Base-by-base conservation (phyloP, 2,888 invertebrate genomes). In the Drosophila atripex region DNA sequence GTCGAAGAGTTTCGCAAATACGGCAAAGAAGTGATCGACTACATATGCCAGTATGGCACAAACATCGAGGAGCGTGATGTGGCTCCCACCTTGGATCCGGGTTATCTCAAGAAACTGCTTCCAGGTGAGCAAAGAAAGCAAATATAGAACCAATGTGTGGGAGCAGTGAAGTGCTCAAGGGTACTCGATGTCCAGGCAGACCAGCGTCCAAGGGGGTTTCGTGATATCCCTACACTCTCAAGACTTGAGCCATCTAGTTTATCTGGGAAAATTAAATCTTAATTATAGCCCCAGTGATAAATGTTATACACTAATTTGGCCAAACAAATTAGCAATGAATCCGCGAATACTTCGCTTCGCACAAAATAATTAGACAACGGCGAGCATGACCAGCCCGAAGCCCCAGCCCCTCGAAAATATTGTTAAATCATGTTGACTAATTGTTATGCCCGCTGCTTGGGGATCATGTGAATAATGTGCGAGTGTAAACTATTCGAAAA, bases 11-110 rank as follows among this genome's bases (percentile, higher is more conserved):
- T 97, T 91, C 93, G 96, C 57, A 92, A 92, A 59, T 93, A 95
- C 63, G 96, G 96, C 18, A 95, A 95, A 90, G 94, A 96, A 90
- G 96, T 96, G 95, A 94, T 97, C 69, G 96, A 97, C 90, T 96
- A 95, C 90, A 96, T 97, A 73, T 96, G 96, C 89, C 93, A 95
- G 66, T 97, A 96, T 90, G 92, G 95, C 92, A 93, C 93, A 71
- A 94, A 93, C 63, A 93, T 97, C 57, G 93, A 93, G 28, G 91
- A 93, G 39, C 93, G 95, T 46, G 93, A 95, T 73, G 96, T 97
- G 1, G 95, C 96, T 9, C 96, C 97, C 4, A 94, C 94, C 74
- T 93, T 96, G 41, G 95, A 95, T 87, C 96, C 97, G 0, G 96
- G 97, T 52, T 97, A 96, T 91, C 92, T 97, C 58, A 93, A 93